These are phyloP conservation scores for Propithecus coquereli DNA, from an alignment of 2,113 vertebrate genomes.

Conservation along the genomic window DNA sequence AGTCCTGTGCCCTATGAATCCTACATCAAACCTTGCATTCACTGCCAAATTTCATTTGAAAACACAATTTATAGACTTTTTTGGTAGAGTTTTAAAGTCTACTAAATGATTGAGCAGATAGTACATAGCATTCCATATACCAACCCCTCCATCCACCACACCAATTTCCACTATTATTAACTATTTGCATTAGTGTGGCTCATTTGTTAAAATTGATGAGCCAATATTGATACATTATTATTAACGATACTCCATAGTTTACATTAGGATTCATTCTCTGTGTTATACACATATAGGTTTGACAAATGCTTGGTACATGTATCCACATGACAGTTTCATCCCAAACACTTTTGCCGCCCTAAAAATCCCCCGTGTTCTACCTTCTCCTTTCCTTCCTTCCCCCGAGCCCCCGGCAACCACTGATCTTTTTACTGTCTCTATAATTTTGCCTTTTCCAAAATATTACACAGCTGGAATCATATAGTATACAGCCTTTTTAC, in stretches of 20 bases:
- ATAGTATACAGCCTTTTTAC: neutral
- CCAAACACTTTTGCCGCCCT: neutral
- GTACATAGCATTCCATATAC: neutral
- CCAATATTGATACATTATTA: neutral
- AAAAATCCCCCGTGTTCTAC: neutral
- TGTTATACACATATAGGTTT: neutral
- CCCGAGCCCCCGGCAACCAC: neutral
- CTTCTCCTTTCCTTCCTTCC: neutral
- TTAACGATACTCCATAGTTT: neutral
- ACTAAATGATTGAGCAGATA: neutral
- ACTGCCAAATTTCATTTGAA: neutral
- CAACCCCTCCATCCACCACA: rapidly evolving
- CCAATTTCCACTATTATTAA: neutral
- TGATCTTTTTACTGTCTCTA: neutral
- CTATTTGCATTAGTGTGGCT: neutral
- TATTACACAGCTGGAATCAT: neutral
- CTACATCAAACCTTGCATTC: neutral
- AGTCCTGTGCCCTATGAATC: neutral
- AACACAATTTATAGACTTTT: neutral
- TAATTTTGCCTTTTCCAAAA: neutral
- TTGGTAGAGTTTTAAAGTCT: neutral
- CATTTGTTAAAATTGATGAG: neutral
- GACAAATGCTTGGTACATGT: neutral
- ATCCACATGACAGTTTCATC: neutral
- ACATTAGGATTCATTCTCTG: neutral